Evolutionary conservation across 2,113 vertebrate genomes (phyloP), one percentile per base, ranked within the genome.

Genomic region (Craseonycteris thonglongyai): DNA sequence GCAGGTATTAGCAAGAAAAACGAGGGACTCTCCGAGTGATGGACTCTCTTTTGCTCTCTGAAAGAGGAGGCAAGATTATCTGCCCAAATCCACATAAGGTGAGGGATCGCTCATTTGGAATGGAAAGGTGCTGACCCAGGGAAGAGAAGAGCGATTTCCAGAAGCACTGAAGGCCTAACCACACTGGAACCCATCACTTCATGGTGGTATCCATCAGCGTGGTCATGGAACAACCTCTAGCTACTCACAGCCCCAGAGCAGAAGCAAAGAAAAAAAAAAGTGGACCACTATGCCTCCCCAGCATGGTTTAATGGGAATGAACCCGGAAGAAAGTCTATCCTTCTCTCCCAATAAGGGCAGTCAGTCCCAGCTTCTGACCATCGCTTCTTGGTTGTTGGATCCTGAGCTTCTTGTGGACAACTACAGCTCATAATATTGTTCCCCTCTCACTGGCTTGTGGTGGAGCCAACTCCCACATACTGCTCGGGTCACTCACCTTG

Each of bases 301-400:
- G 22, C 0, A 0, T 5, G 6, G 69, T 35, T 6, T 6, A 18
- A 4, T 6, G 49, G 86, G 68, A 49, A 58, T 0, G 24, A 14
- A 13, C 40, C 78, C 28, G 16, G 24, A 47, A 49, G 24, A 58
- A 65, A 79, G 40, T 28, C 75, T 59, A 35, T 14, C 12, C 51
- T 69, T 38, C 88, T 78, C 54, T 65, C 3, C 33, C 42, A 49
- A 1, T 5, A 38, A 71, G 54, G 54, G 7, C 38, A 72, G 19
- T 38, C 11, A n/a, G 22, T 15, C 38, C 61, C 58, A 18, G 19
- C 0, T 30, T 71, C 19, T 38, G 6, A 30, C 30, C 33, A 5
- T 30, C 16, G 21, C 69, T 49, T 63, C 80, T 16, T 24, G 22
- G 5, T 40, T 61, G 1, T 33, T 2, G 0, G 45, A 49, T 16